Evolutionary conservation across 35 echinoderm and acorn worm species (phyloP).

Genomic region (Apostichopus parvimensis): DNA sequence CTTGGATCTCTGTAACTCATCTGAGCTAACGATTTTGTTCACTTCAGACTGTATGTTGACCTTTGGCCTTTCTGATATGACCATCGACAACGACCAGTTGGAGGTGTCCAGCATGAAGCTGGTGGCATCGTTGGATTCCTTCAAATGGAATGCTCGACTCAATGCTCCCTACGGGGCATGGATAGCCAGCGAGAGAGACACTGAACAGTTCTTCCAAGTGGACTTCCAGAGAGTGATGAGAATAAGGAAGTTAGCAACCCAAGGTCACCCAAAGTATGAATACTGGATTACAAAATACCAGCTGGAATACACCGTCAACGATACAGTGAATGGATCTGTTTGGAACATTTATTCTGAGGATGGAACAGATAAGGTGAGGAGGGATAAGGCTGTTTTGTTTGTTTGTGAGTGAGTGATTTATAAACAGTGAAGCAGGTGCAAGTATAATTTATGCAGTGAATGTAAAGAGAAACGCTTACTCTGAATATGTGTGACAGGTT

Average conservation of each 20-base stretch:
- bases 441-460: too few species aligned
- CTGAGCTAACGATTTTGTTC: not conserved
- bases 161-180: slow-evolving; percentile 76
- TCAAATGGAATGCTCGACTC: slow-evolving; percentile 82
- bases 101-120: slow-evolving; percentile 79
- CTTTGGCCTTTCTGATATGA: slow-evolving; percentile 83
- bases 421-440: too few species aligned
- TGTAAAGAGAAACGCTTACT: too few species aligned
- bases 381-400: too few species aligned
- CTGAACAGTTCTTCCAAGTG: slow-evolving; percentile 74
- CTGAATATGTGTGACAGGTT: too few species aligned
- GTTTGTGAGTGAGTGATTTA: too few species aligned
- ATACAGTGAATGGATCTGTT: slow-evolving; percentile 55
- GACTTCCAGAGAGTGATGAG: slow-evolving; percentile 89
- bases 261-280: slow-evolving; percentile 81
- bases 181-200: slow-evolving; percentile 73
- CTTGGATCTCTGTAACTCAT: not conserved
- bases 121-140: slow-evolving; percentile 69
- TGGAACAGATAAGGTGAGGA: slow-evolving; percentile 61
- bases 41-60: slow-evolving; percentile 77
- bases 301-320: slow-evolving; percentile 76
- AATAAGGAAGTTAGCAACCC: slow-evolving; percentile 82
- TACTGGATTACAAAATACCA: slow-evolving; percentile 67
- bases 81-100: slow-evolving; percentile 71
- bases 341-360: slow-evolving; percentile 78